Percentiles rank a stretch among this genome's conserved stretches.
These are phyloP conservation scores for Dendrolimus kikuchii DNA, from an alignment of 1,140 invertebrate genomes.

Conservation along the genomic window DNA sequence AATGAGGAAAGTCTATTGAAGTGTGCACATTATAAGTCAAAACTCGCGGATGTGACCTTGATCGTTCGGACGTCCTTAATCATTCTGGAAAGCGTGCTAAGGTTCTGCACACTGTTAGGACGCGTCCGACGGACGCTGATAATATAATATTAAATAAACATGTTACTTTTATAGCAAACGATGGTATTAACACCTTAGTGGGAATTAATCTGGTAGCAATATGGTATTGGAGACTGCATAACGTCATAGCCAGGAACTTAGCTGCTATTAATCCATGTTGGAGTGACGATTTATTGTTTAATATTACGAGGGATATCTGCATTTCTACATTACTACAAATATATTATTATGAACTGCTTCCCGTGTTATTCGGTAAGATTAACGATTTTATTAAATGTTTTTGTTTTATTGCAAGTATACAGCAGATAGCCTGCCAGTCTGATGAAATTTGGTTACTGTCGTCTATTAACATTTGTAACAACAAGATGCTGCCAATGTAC, in stretches of 20 bases:
- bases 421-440: too few relatives aligned
- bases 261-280: constrained; percentile 74
- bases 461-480: too few relatives aligned
- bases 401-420: not conserved
- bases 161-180: constrained; percentile 8
- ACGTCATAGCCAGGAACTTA: constrained; percentile 74
- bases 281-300: constrained; percentile 75
- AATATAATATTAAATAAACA: not conserved
- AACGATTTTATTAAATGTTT: not conserved
- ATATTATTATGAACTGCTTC: constrained; percentile 19
- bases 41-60: too few relatives aligned
- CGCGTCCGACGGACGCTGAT: too few relatives aligned
- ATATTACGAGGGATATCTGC: constrained; percentile 74
- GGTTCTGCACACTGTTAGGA: too few relatives aligned
- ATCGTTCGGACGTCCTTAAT: too few relatives aligned
- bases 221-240: constrained; percentile 71
- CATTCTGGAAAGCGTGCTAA: too few relatives aligned
- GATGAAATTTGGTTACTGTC: too few relatives aligned
- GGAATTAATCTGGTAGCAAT: constrained; percentile 14
- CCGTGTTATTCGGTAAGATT: constrained; percentile 15
- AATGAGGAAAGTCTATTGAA: too few relatives aligned
- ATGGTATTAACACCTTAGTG: not conserved
- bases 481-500: too few relatives aligned
- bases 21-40: too few relatives aligned
- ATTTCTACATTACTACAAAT: constrained; percentile 18